These are phyloP conservation scores for Lacanobia wlatinum DNA, from an alignment of 2,888 invertebrate genomes.

Conservation along the genomic window DNA sequence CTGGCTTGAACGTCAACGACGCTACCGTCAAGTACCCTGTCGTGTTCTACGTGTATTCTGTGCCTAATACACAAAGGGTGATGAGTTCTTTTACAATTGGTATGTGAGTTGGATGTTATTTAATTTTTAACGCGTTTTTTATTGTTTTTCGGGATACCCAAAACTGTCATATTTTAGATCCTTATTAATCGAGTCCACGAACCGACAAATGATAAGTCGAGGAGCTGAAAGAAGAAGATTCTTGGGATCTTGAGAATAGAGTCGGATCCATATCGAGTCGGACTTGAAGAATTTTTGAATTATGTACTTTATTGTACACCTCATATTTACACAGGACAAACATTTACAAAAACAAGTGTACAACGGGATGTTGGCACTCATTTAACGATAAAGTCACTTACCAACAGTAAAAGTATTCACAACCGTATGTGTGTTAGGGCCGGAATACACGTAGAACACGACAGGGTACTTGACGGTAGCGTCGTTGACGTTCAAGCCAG, in stretches of 20 bases:
- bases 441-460: slow-evolving; percentile 95
- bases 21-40: slow-evolving; percentile 91
- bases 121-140: too few relatives aligned
- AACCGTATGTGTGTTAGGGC: slow-evolving; percentile 95
- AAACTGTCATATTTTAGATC: background rate
- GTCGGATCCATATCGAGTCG: background rate
- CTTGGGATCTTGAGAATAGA: too few relatives aligned
- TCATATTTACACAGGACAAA: too few relatives aligned
- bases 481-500: slow-evolving; percentile 91
- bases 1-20: slow-evolving; percentile 91
- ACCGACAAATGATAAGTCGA: too few relatives aligned
- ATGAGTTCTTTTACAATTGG: slow-evolving; percentile 92
- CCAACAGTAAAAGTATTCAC: slow-evolving; percentile 92
- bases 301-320: too few relatives aligned
- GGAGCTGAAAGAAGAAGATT: too few relatives aligned
- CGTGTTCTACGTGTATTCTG: slow-evolving; percentile 95
- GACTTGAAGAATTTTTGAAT: too few relatives aligned
- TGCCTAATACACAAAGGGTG: slow-evolving; percentile 95
- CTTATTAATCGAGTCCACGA: too few relatives aligned
- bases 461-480: slow-evolving; percentile 91
- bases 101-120: slow-evolving; percentile 65
- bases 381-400: slow-evolving; percentile 65
- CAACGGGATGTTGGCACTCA: too few relatives aligned
- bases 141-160: too few relatives aligned
- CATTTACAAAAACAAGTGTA: too few relatives aligned